Conservation (phyloP, 1,140 invertebrate species). For the Delia radicum region DNA sequence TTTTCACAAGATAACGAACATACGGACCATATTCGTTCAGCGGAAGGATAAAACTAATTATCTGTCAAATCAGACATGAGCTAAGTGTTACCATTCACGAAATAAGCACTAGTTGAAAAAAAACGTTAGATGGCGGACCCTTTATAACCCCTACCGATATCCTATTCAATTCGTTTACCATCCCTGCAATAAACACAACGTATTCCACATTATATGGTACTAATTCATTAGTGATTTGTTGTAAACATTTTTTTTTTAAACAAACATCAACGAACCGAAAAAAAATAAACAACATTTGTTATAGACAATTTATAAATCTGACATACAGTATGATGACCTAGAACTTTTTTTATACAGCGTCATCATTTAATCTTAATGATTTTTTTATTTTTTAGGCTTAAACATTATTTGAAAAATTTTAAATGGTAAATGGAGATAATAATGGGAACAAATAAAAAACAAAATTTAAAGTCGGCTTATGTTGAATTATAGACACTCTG, state of each 20-base stretch:
- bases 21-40: no score
- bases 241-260: background rate
- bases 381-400: constrained; percentile 5
- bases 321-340: constrained; percentile 14
- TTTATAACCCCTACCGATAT: no score
- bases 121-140: no score
- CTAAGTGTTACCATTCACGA: no score
- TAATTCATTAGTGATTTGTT: background rate
- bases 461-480: no score
- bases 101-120: no score
- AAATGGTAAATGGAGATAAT: background rate
- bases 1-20: no score
- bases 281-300: background rate
- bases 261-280: background rate
- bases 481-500: no score
- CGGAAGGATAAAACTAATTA: no score
- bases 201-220: background rate
- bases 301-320: background rate
- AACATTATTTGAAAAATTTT: background rate
- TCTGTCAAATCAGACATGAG: no score
- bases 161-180: no score
- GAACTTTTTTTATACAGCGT: background rate
- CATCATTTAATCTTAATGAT: constrained; percentile 16
- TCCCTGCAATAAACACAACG: background rate
- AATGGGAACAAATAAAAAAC: background rate